These are phyloP conservation scores for Serilophus lunatus DNA, from an alignment of 2,113 vertebrate genomes.

Conservation along the genomic window DNA sequence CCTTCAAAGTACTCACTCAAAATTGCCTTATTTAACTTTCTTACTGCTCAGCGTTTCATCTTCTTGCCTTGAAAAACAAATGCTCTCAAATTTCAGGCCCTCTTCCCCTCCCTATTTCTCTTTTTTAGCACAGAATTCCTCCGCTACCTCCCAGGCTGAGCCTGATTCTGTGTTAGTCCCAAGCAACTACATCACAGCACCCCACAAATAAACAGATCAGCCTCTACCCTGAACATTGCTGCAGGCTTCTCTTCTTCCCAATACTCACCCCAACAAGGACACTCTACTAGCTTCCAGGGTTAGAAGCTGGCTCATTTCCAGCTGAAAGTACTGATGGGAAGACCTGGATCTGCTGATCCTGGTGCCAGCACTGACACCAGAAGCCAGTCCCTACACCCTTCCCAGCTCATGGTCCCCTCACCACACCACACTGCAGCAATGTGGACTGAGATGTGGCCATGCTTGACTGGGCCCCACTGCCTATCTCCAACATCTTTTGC, in stretches of 20 bases:
- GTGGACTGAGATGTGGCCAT: background rate
- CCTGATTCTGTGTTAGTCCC: background rate
- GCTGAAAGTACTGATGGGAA: background rate
- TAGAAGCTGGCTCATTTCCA: background rate
- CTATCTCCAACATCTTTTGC: background rate
- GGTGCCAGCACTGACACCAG: background rate
- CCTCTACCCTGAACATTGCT: background rate
- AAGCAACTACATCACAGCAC: background rate
- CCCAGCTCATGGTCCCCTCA: fast-evolving
- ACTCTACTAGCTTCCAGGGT: background rate
- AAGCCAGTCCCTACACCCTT: background rate
- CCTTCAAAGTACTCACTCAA: background rate
- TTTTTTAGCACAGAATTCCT: background rate
- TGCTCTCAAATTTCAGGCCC: background rate
- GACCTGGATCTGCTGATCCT: background rate
- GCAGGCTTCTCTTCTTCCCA: background rate
- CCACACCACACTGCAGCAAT: background rate
- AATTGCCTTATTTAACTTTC: background rate
- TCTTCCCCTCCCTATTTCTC: background rate
- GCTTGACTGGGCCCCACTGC: background rate
- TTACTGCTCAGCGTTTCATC: background rate
- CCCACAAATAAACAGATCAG: background rate
- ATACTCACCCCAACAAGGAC: background rate
- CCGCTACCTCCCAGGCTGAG: background rate
- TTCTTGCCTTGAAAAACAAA: background rate